Evolutionary conservation across 2,113 vertebrate species (phyloP).

Genomic region (Zonotrichia leucophrys): DNA sequence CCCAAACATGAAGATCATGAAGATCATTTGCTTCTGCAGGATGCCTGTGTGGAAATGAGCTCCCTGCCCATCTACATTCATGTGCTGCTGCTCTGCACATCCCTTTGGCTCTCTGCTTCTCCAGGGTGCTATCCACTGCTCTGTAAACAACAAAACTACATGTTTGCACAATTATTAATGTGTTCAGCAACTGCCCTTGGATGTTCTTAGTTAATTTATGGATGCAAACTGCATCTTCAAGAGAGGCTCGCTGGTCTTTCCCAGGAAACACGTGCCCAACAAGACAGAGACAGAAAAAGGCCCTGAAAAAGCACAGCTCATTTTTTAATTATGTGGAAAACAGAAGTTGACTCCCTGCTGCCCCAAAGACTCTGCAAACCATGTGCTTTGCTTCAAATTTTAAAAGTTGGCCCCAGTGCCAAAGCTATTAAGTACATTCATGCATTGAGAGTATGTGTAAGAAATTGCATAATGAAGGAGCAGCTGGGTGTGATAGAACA

Average conservation of each 20-base stretch:
- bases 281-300: neutral
- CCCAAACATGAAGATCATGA: constrained; percentile 18
- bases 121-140: neutral
- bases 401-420: neutral
- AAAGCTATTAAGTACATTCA: neutral
- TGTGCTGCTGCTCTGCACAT: neutral
- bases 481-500: neutral
- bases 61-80: neutral
- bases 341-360: neutral
- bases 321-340: constrained; percentile 13
- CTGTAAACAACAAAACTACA: neutral
- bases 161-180: neutral
- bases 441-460: neutral
- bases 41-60: neutral
- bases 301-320: neutral
- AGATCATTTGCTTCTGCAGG: neutral
- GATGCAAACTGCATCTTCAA: neutral
- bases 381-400: neutral
- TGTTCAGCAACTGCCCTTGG: neutral
- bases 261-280: neutral
- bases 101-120: neutral
- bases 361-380: neutral
- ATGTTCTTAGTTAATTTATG: neutral
- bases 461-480: neutral
- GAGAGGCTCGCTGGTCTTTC: neutral